Base-by-base conservation (phyloP, 2,797 vertebrate species). In the Lerista edwardsae region DNA sequence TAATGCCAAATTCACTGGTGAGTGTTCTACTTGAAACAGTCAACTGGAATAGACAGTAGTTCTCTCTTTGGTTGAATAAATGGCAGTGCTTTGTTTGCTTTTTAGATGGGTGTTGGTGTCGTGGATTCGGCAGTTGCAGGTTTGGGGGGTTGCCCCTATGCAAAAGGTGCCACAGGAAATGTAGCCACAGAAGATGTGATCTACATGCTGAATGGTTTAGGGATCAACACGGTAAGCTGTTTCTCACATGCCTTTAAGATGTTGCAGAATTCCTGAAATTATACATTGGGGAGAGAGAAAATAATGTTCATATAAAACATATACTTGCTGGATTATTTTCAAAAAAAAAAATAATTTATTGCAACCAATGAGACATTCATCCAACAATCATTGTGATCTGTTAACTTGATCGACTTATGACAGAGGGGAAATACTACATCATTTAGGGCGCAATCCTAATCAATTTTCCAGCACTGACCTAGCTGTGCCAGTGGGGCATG, bases 191-290 rank as follows among this genome's bases (percentile, higher is more conserved):
- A 98, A 84, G 97, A 98, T 86, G 94, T 97, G 80, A 75, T 97
- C 77, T 98, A 97, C 81, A 98, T 98, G 97, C 96, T 98, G 55
- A 94, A 96, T 84, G 97, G 97, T 82, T 92, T 98, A 86, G 97
- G 96, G 34, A 96, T 98, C 85, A 91, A 96, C 62, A 97, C 97
- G 44, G 97, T 98, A 95, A 96, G 96, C 95, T 75, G 67, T 61
- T 90, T 91, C 51, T 88, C 86, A 87, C 14, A 80, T 91, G 82
- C 67, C 73, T 86, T 68, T 84, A 74, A 86, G 72, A 81, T 80
- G 79, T 73, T 61, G 76, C 76, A 23, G 21, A 69, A 84, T 78
- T 81, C 64, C 82, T 64, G 41, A 72, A 65, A 65, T 51, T 81
- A 9, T 51, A 86, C 75, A 74, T 62, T 74, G 34, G 27, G 75